phyloP scores from a whole-genome alignment of 2,797 vertebrate genomes.

The Lagocephalus sceleratus region DNA sequence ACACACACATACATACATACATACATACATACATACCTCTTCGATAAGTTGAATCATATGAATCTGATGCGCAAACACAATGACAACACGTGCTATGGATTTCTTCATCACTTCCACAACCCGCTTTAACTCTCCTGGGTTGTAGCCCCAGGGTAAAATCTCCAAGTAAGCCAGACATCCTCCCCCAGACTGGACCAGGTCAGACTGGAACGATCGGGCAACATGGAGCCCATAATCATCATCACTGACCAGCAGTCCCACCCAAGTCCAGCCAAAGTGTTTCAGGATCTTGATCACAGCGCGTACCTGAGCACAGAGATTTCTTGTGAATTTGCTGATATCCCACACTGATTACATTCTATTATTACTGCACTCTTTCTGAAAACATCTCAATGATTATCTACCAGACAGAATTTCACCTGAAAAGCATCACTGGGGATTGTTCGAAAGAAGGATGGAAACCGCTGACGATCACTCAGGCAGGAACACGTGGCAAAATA shows the following conservation, averaged over 20 bases:
- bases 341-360: no score
- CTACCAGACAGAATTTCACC: no score
- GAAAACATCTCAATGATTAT: no score
- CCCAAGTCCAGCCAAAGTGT: no score
- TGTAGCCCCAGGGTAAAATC: conserved; percentile 52
- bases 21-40: conserved; percentile 23
- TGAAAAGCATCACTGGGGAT: conserved; percentile 71
- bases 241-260: no score
- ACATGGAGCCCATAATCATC: no score
- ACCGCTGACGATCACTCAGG: conserved; percentile 38
- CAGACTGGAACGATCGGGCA: no score
- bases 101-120: conserved; percentile 46
- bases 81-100: conserved; percentile 53
- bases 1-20: no score
- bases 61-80: conserved; percentile 47
- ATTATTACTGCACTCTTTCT: no score
- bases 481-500: conserved; percentile 66
- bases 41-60: conserved; percentile 45
- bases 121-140: conserved; percentile 35
- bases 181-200: no score
- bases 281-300: conserved; percentile 67
- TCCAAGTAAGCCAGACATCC: conserved; percentile 67
- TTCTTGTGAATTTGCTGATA: no score
- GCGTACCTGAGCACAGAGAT: conserved; percentile 44
- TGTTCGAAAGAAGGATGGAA: conserved; percentile 61